Base-by-base conservation (phyloP, 2,113 vertebrate genomes). In the Copsychus sechellarum region DNA sequence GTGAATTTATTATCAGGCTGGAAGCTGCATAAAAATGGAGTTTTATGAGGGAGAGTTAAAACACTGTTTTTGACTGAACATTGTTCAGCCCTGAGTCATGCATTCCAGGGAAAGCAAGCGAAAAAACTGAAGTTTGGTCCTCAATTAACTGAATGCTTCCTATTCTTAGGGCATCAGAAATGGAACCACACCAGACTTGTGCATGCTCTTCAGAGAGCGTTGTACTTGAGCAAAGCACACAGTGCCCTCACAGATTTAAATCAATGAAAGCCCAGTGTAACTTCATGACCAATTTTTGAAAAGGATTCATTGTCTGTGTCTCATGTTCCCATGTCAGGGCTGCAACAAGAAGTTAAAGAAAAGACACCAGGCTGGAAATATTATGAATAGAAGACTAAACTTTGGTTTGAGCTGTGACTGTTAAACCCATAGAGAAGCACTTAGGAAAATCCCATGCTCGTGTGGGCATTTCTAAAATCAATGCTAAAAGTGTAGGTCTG, bases 61-160 rank as follows among this genome's bases (percentile, higher is more conserved):
- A 40, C 2, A 36, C 6, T 2, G 0, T 7, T 92, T 90, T 61
- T 85, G 50, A 76, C 42, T 40, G 62, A 80, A 71, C 33, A 14
- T 70, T 88, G 28, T 79, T 91, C 54, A 47, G 17, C 50, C 88
- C 84, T 85, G 84, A 94, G 81, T 97, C 89, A 91, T 64, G 45
- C 48, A 71, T 87, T 92, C 85, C 71, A 80, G 70, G 38, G 82
- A 70, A 74, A 91, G 38, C n/a, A 89, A 82, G 50, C 76, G 83
- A 85, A 92, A 65, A 45, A 58, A 74, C 29, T 93, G 34, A 91
- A 92, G 76, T 38, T 24, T 29, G 15, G 7, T 91, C 45, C 26
- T 76, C 50, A 65, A 38, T 56, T 72, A 72, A 47, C 8, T 42
- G 58, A 69, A 77, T 88, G 31, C 24, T 62, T 90, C 60, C 45